phyloP scores from a whole-genome alignment of 2,888 invertebrate species.

The Drosophila mercatorum region DNA sequence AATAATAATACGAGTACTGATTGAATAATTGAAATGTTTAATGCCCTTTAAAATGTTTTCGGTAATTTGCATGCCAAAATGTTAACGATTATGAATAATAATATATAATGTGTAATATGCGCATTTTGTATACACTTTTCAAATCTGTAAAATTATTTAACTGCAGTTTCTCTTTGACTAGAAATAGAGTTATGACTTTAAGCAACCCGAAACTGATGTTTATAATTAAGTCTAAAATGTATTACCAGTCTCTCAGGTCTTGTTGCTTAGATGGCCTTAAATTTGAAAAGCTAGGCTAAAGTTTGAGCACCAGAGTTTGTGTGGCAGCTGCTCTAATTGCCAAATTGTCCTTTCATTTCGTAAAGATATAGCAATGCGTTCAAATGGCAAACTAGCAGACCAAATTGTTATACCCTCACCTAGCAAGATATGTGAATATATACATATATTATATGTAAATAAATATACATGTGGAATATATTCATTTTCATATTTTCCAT shows the following conservation, averaged over 20 bases:
- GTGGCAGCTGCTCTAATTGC: background rate
- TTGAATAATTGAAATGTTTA: background rate
- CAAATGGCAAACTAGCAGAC: background rate
- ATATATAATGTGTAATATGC: background rate
- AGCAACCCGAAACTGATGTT: too few species aligned
- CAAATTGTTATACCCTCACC: background rate
- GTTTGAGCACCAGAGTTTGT: too few species aligned
- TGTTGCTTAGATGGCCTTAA: background rate
- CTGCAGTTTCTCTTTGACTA: background rate
- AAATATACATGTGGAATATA: background rate
- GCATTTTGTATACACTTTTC: background rate
- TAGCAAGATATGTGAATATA: background rate
- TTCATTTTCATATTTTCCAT: slow-evolving; percentile 26
- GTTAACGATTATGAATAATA: background rate
- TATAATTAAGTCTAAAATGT: background rate
- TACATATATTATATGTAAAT: background rate
- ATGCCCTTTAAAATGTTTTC: background rate
- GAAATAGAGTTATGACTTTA: too few species aligned
- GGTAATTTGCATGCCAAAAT: background rate
- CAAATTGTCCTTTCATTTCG: background rate
- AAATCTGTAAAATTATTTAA: too few species aligned
- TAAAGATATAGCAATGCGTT: background rate
- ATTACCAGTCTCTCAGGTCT: background rate
- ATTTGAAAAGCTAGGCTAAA: background rate
- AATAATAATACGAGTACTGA: background rate